phyloP scores from a whole-genome alignment of 2,113 vertebrate genomes.

The Lipotes vexillifer region DNA sequence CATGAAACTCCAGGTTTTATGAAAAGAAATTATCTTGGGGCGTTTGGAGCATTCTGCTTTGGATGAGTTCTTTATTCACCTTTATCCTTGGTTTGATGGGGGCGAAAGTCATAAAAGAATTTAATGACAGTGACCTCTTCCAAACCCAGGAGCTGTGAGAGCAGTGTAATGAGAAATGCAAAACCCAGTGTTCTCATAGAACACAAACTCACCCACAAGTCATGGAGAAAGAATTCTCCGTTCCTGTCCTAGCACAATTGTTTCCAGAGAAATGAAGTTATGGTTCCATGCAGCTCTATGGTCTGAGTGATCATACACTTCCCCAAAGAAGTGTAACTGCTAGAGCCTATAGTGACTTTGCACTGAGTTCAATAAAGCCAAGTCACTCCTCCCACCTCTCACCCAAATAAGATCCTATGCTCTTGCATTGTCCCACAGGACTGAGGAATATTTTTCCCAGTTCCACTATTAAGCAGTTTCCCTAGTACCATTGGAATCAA shows the following conservation, averaged over 20 bases:
- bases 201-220: background rate
- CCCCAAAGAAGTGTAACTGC: background rate
- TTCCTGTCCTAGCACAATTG: slow-evolving; percentile 12
- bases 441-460: background rate
- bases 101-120: background rate
- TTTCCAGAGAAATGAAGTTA: slow-evolving; percentile 34
- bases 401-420: background rate
- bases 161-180: slow-evolving; percentile 33
- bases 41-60: background rate
- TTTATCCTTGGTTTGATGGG: background rate
- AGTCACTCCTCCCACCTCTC: background rate
- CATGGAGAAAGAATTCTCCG: slow-evolving; percentile 41
- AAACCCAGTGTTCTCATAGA: slow-evolving; percentile 25
- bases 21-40: background rate
- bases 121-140: background rate
- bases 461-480: background rate
- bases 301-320: background rate
- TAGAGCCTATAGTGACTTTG: background rate
- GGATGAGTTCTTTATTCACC: background rate
- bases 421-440: background rate
- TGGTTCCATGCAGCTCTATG: background rate
- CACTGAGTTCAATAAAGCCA: background rate
- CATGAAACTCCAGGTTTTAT: slow-evolving; percentile 13
- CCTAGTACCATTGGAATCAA: background rate
- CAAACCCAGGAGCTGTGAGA: slow-evolving; percentile 14